Evolutionary conservation across 2,797 vertebrate genomes (phyloP).

Genomic region (Sebastes baramenuke): DNA sequence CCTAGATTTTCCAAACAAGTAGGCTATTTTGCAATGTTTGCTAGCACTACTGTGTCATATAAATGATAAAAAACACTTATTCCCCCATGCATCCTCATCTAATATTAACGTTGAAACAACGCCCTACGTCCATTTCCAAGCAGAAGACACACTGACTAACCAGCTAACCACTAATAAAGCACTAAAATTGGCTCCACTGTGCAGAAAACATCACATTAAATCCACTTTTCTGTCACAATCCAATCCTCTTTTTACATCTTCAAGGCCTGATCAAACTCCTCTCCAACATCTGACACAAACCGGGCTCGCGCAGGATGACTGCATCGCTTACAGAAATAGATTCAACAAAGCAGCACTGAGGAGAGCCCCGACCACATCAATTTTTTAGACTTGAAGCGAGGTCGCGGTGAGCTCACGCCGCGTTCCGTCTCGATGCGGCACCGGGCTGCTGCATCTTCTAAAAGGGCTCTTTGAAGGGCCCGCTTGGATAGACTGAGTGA

Average conservation of each 20-base stretch:
- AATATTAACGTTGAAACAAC: neutral
- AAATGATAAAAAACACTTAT: neutral
- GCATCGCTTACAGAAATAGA: conserved; percentile 43
- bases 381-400: conserved; percentile 58
- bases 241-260: neutral
- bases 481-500: neutral
- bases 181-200: accelerated
- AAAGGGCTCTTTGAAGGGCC: conserved; percentile 68
- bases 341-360: conserved; percentile 35
- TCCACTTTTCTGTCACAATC: neutral
- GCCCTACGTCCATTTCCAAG: neutral
- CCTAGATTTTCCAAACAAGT: neutral
- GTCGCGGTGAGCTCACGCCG: conserved; percentile 66
- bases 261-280: conserved; percentile 13
- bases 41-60: neutral
- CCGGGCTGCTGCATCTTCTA: conserved; percentile 46
- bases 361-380: conserved; percentile 27
- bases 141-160: neutral
- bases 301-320: conserved; percentile 9
- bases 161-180: neutral
- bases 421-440: conserved; percentile 57
- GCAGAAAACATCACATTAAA: neutral
- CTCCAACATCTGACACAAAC: conserved; percentile 2
- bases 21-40: neutral
- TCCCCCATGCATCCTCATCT: neutral